Evolutionary conservation across 2,797 vertebrate genomes (phyloP), one percentile per base, ranked within the genome.

Genomic region (Lycodopsis pacificus): DNA sequence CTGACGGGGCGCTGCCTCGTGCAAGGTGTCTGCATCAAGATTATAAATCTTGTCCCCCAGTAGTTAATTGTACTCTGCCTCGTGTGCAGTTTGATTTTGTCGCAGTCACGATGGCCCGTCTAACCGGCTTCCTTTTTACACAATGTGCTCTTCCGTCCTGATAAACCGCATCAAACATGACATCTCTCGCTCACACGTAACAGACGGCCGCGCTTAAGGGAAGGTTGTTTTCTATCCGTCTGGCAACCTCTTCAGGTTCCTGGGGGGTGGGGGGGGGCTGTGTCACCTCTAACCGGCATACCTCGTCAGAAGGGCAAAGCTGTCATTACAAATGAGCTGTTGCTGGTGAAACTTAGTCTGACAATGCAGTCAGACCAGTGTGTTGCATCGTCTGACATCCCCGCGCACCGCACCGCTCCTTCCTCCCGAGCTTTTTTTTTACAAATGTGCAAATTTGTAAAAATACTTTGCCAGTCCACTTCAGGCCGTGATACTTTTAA

Each of bases 281-380:
- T 75, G 85, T 89, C 81, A 42, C 36, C 54, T 71, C 69, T 77
- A 81, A 67, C 76, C 78, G 70, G 40, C 73, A 48, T 36, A 73
- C 65, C 76, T 87, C 51, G 30, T 82, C 77, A 71, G 56, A 83
- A 77, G 82, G 80, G 76, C 78, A 83, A 80, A 90, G 77, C 91
- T 90, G 92, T 93, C 89, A 81, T 91, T 89, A 88, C 74, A 22
- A 57, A 85, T 86, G 51, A 82, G 40, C 49, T 48, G 63, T 69
- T 72, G 65, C 69, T 53, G 73, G 25, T 65, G 78, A 81, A 81
- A 85, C 81, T 54, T n/a, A 38, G 84, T 89, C 86, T 92, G 89
- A 90, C 84, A 94, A 91, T 93, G 92, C 14, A 59, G 91, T 89
- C 34, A 8, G 73, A 89, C 88, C 78, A 73, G 91, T 91, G 85